Evolutionary conservation across 1,140 invertebrate genomes (phyloP).

Genomic region (Tribolium madens): DNA sequence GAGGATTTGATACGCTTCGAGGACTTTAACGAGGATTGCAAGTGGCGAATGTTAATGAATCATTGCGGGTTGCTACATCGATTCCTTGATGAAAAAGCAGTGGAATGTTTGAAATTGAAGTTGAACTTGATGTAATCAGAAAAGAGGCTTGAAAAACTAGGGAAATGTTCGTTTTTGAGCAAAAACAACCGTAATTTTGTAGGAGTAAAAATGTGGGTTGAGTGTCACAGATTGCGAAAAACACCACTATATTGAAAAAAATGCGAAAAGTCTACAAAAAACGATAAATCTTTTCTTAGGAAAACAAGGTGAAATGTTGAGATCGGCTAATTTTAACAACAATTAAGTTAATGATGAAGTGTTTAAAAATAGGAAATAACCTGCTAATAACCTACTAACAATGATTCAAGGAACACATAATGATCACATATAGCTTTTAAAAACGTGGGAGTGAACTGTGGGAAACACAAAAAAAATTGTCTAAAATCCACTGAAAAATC

Average conservation of each 20-base stretch:
- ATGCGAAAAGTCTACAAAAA: too few relatives aligned
- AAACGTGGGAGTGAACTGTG: not conserved
- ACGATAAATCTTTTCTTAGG: too few relatives aligned
- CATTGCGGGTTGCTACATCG: not conserved
- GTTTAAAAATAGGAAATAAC: not conserved
- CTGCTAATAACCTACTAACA: not conserved
- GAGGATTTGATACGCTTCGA: slow-evolving; percentile 7
- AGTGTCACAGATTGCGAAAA: too few relatives aligned
- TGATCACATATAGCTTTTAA: not conserved
- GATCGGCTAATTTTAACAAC: too few relatives aligned
- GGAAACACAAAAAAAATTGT: not conserved
- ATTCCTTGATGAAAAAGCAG: not conserved
- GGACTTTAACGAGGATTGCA: not conserved
- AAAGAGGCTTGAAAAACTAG: not conserved
- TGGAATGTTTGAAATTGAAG: slow-evolving; percentile 1
- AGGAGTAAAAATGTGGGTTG: too few relatives aligned
- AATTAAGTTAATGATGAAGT: too few relatives aligned
- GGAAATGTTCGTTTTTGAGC: too few relatives aligned
- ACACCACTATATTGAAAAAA: too few relatives aligned
- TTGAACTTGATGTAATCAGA: not conserved
- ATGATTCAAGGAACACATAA: not conserved
- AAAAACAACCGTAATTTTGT: too few relatives aligned
- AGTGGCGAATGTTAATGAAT: slow-evolving; percentile 8
- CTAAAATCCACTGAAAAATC: not conserved
- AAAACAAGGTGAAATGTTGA: too few relatives aligned